Evolutionary conservation across 1,140 invertebrate species (phyloP), one percentile per base, ranked within the genome.

Genomic region (Campoletis sonorensis): DNA sequence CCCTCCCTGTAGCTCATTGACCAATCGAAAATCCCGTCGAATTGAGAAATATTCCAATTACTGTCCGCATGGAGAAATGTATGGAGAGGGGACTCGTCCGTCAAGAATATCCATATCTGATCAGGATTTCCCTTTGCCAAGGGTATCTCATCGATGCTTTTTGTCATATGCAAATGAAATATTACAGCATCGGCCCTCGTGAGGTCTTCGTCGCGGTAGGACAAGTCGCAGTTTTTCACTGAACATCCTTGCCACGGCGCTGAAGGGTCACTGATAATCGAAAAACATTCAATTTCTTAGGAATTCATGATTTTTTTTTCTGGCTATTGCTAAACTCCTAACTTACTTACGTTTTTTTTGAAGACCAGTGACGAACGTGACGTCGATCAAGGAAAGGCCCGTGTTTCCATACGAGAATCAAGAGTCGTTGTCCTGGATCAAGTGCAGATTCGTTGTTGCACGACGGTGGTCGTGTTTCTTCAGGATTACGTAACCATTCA

Each of bases 1-100:
- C 96, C 94, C 84, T 91, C 93, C 84, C 94, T 92, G 85, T 96
- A 96, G 1, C 93, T 94, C 95, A 96, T 96, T 1, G 95, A 95
- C 95, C 95, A 96, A 87, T 96, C 96, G 85, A 96, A 96, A 10
- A 94, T 27, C 30, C 93, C 91, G 75, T 94, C 91, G 77, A 94
- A 94, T 40, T 93, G 84, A 4, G 85, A 86, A 40, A 94, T 81
- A 33, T 70, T n/a, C 0, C 16, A 18, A 23, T 86, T 87, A 54
- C 89, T 85, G 7, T 72, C 54, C 40, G 79, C 67, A 30, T 86
- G 73, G 8, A 93, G 73, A 84, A 94, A 94, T 0, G 93, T 94
- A 68, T 94, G 84, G 11, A 90, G 85, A 0, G 94, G 94, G 33
- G 93, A 94, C 88, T 95, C 94, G 81, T 95, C 93, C 0, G 92